A percentile compares a stretch with the other conserved stretches of the same genome.
phyloP scores from a whole-genome alignment of 2,113 vertebrate genomes.

The Perca fluviatilis region DNA sequence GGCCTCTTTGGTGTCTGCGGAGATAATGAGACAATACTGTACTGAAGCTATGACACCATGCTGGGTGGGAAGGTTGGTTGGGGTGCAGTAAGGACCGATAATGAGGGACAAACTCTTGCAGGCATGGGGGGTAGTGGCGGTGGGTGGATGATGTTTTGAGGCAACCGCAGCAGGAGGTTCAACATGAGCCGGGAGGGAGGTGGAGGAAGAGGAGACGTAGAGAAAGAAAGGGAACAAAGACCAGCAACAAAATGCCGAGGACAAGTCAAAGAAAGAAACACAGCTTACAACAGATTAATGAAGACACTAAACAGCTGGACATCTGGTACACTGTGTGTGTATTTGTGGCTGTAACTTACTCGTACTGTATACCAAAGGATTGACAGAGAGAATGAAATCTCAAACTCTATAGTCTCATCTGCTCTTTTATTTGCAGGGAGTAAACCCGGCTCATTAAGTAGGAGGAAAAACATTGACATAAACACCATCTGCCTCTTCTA shows the following conservation, averaged over 20 bases:
- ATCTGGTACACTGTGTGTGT: conserved; percentile 12
- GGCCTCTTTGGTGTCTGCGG: conserved; percentile 63
- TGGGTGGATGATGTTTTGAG: conserved; percentile 69
- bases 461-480: conserved; percentile 67
- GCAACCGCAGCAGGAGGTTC: conserved; percentile 72
- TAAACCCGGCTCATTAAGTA: conserved; percentile 61
- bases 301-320: conserved; percentile 71
- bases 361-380: conserved; percentile 15
- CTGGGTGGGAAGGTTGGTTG: conserved; percentile 71
- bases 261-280: conserved; percentile 39
- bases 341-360: conserved; percentile 17
- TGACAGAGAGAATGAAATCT: conserved; percentile 4
- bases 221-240: conserved; percentile 59
- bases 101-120: conserved; percentile 81
- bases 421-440: conserved; percentile 50
- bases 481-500: conserved; percentile 64
- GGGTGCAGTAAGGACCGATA: conserved; percentile 72
- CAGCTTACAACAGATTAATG: conserved; percentile 61
- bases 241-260: conserved; percentile 51
- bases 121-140: conserved; percentile 56
- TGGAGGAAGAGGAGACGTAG: conserved; percentile 30
- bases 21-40: conserved; percentile 80
- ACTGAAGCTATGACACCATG: conserved; percentile 70
- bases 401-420: conserved; percentile 10
- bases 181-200: conserved; percentile 54